Base-by-base conservation (phyloP, 2,888 invertebrate species). In the Drosophila mayaguana region DNA sequence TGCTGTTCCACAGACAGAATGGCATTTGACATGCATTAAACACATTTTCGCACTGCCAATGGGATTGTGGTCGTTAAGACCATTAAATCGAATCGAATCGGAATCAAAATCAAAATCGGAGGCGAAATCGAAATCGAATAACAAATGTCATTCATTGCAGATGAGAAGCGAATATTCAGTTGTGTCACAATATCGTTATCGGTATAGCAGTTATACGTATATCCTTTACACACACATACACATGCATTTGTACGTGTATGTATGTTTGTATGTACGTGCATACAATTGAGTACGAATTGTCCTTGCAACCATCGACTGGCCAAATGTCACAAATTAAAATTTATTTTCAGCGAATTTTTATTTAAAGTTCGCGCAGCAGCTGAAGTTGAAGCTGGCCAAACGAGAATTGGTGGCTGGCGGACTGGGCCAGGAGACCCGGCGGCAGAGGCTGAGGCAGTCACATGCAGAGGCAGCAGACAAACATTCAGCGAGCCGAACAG, bases 311-410 rank as follows among this genome's bases (percentile, higher is more conserved):
- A 65, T 71, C 45, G 56, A 68, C 38, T 68, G 71, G 63, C 70
- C 71, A 81, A 43, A 76, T 74, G 74, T 72, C 72, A 72, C 66
- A 80, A 78, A 81, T 86, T 83, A 79, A 77, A 83, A 83, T 86
- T 83, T 79, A 79, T 83, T 63, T 71, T 66, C 80, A 40, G 71
- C 59, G 77, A 59, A 81, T 86, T 83, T 81, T 77, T 81, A 86
- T 83, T 74, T 77, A 83, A 83, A 86, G 11, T 3, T 32, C 32
- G 11, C 3, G 32, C 32, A 32, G 32, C 32, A 32, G 32, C 32
- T 32, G 79, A 25, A 38, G 56, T 38, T 18, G 18, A 38, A 25
- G 38, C 28, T 16, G 32, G 11, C 16, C 14, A 40, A 20, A n/a
- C 8, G 5, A 8, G 28, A 8, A 12, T 2, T 14, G 18, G 18